Conservation (phyloP, 1,140 invertebrate species). For the Lucilia sericata region DNA sequence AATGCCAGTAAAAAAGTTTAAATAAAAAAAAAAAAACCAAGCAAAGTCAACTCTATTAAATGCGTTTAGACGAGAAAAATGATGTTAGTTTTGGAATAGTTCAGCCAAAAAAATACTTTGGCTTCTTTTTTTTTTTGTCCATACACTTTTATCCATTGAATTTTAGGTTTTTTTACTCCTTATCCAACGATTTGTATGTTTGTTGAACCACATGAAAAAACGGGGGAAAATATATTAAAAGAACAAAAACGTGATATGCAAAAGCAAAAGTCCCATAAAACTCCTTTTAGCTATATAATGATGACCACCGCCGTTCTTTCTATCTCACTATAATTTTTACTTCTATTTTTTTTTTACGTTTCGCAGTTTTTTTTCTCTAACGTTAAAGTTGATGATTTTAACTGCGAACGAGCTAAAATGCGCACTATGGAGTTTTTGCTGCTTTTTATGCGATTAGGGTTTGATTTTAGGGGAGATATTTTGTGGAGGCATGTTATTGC, state of each 20-base stretch:
- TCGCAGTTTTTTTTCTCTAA: not conserved
- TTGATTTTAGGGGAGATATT: not conserved
- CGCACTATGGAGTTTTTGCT: not conserved
- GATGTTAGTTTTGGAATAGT: conserved; percentile 17
- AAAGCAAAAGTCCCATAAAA: conserved; percentile 29
- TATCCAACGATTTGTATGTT: not conserved
- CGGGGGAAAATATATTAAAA: not conserved
- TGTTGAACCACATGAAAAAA: not conserved
- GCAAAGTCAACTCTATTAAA: conserved; percentile 21
- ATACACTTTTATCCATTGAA: not conserved
- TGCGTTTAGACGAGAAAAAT: conserved; percentile 26
- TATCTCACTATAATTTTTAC: not conserved
- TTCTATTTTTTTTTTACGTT: not conserved
- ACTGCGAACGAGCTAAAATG: not conserved
- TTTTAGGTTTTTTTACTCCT: not conserved
- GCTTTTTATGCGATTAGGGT: not conserved
- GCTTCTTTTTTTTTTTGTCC: not conserved
- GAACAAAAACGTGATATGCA: conserved; percentile 22
- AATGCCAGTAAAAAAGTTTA: not conserved
- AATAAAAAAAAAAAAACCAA: not conserved
- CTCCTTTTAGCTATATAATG: conserved; percentile 18
- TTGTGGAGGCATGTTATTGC: not conserved
- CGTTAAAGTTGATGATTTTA: conserved; percentile 15
- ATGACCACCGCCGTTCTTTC: not conserved
- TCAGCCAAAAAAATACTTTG: not conserved